Base-by-base conservation (phyloP, 2,888 invertebrate species). In the Nomada lathburiana region DNA sequence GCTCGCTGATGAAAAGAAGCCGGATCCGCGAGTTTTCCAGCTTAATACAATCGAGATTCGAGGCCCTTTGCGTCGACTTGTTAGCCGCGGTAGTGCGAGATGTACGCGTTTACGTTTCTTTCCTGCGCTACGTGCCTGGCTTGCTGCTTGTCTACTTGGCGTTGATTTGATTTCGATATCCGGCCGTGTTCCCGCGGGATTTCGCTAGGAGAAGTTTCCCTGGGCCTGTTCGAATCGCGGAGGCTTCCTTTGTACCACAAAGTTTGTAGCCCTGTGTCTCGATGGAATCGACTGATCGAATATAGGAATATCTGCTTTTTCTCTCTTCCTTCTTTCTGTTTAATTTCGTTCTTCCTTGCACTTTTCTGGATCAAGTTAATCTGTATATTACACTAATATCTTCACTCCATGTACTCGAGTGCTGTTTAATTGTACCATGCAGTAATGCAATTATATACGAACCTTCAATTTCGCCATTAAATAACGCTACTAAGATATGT, bases 131-230 rank as follows among this genome's bases (percentile, higher is more conserved):
- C 86, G 89, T 88, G 90, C 83, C 71, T 80, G 50, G 83, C 73
- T 83, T 83, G 74, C 79, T 81, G 80, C 83, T 85, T 80, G 84
- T 89, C 88, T 87, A 83, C 86, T 87, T 84, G 84, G 69, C 82
- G 82, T 84, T 91, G 90, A 91, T 91, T 91, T 88, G 84, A 91
- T 91, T 91, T 83, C 88, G 87, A 90, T 91, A 91, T 86, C 88
- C 83, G 52, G 60, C 75, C 52, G 64, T 68, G 74, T 52, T 68
- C 84, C 57, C 73, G 26, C 52, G 80, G 70, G 80, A 73, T 70
- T 74, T 74, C 64, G 18, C 59, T 20, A n/a, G 47, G 74, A 62
- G 59, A 73, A 57, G 42, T 71, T 76, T 60, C 20, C 62, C 4
- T 2, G n/a, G 64, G 16, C 52, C 20, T 36, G 23, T 52, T 74